phyloP scores from a whole-genome alignment of 2,888 invertebrate genomes.

The Tetranychus piercei region DNA sequence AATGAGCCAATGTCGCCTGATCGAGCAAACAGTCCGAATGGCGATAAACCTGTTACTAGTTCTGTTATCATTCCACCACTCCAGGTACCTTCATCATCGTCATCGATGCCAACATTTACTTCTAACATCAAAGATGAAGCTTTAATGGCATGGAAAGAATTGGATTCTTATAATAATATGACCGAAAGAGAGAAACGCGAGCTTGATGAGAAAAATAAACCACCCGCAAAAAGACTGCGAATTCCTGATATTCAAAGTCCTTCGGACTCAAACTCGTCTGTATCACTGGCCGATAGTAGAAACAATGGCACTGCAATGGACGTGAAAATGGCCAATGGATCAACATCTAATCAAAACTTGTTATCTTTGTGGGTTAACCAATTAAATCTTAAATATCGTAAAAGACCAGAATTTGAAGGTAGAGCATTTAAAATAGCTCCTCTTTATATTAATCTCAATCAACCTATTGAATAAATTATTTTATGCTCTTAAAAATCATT shows the following conservation, averaged over 20 bases:
- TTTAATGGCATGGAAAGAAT: constrained; percentile 31
- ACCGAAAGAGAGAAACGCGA: constrained; percentile 15
- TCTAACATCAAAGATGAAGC: not conserved
- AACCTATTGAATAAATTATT: not conserved
- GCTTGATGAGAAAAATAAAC: not conserved
- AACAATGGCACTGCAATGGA: not conserved
- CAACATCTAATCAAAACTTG: not conserved
- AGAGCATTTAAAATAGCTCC: constrained; percentile 5
- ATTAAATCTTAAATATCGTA: not conserved
- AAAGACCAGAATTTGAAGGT: constrained; percentile 11
- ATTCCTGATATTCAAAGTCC: constrained; percentile 7
- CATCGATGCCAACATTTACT: not conserved
- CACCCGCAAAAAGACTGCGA: not conserved
- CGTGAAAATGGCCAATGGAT: not conserved
- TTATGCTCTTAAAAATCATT: not conserved
- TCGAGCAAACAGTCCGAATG: not conserved
- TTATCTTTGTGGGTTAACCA: not conserved
- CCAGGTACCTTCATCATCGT: not conserved
- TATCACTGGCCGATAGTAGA: not conserved
- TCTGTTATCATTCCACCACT: not conserved
- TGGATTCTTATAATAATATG: constrained; percentile 26
- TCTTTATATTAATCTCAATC: constrained; percentile 7
- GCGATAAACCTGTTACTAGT: not conserved
- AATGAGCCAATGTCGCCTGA: not conserved
- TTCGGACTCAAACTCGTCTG: not conserved